Conservation (phyloP, 2,797 vertebrate genomes). For the Australoheros facetus region DNA sequence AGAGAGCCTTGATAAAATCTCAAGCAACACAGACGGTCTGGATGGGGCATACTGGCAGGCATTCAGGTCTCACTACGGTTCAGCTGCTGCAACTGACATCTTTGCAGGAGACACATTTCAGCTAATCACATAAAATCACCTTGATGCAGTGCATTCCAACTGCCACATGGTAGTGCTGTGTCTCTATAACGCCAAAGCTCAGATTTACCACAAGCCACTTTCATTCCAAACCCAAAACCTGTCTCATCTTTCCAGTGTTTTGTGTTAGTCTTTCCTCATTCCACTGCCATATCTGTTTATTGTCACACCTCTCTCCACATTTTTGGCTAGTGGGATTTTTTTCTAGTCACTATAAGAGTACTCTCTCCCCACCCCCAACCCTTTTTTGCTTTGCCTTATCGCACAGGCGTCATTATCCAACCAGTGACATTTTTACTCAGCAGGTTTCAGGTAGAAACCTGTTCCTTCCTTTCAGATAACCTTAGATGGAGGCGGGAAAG, state of each 20-base stretch:
- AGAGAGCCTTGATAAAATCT: neutral
- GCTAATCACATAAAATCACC: neutral
- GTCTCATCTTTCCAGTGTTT: constrained; percentile 3
- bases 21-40: constrained; percentile 9
- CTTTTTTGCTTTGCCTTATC: constrained; percentile 38
- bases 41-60: constrained; percentile 11
- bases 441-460: constrained; percentile 56
- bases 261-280: constrained; percentile 58
- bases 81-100: constrained; percentile 9
- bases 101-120: neutral
- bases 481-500: constrained; percentile 42
- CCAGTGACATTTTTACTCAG: constrained; percentile 53
- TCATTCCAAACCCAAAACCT: constrained; percentile 20
- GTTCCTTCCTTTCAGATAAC: constrained; percentile 54
- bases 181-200: constrained; percentile 27
- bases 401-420: constrained; percentile 53
- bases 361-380: neutral
- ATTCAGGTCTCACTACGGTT: constrained; percentile 23
- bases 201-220: neutral
- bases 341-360: neutral
- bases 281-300: constrained; percentile 51
- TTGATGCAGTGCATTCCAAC: neutral
- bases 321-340: constrained; percentile 21
- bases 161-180: constrained; percentile 73
- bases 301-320: constrained; percentile 32